Percentiles rank a stretch among this genome's conserved stretches.
phyloP scores from a whole-genome alignment of 2,888 invertebrate genomes.

The Sinelater perroti region DNA sequence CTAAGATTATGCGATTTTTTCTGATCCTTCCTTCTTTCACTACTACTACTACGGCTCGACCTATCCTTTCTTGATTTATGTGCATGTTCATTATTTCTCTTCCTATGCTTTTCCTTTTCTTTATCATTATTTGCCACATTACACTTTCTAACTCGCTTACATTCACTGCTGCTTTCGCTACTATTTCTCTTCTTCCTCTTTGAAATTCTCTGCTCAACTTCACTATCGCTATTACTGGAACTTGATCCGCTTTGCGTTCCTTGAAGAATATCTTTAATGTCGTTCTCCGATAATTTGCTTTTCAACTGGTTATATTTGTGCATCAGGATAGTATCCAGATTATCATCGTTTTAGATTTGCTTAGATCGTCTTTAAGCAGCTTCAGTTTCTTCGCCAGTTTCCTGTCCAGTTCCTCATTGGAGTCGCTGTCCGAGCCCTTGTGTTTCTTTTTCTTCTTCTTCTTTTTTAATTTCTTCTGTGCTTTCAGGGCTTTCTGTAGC shows the following conservation, averaged over 20 bases:
- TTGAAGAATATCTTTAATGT: conserved; percentile 58
- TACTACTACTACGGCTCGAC: conserved; percentile 21
- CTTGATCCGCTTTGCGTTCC: conserved; percentile 58
- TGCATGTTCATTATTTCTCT: background rate
- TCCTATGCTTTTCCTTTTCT: background rate
- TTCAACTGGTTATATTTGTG: conserved; percentile 75
- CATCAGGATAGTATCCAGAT: conserved; percentile 74
- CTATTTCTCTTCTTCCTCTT: background rate
- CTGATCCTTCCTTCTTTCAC: background rate
- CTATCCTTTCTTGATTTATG: background rate
- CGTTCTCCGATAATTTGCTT: conserved; percentile 61
- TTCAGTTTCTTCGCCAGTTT: conserved; percentile 53
- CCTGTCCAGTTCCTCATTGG: conserved; percentile 51
- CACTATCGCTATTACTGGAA: conserved; percentile 53
- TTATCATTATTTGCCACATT: conserved; percentile 9
- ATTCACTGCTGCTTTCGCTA: background rate
- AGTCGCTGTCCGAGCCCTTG: conserved; percentile 47
- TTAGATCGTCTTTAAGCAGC: conserved; percentile 42
- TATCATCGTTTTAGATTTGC: conserved; percentile 59
- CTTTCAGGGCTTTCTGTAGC: conserved; percentile 79
- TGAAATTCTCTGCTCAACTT: conserved; percentile 26
- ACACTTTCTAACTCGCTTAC: no score
- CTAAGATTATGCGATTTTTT: conserved; percentile 32
- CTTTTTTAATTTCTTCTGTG: conserved; percentile 64
- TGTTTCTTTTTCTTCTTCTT: conserved; percentile 53